phyloP scores from a whole-genome alignment of 2,888 invertebrate species.

The Craniophora ligustri region DNA sequence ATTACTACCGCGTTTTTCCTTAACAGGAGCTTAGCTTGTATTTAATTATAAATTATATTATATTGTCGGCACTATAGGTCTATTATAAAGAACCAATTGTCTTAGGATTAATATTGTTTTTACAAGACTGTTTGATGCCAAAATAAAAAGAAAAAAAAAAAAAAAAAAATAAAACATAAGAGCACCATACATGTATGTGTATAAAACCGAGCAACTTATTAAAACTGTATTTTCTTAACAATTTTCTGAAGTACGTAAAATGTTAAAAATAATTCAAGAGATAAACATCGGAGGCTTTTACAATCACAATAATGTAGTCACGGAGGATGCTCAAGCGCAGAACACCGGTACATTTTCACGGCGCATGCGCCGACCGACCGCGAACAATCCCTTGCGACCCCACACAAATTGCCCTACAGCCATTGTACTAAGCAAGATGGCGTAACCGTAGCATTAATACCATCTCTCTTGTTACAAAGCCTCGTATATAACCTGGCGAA shows the following conservation, averaged over 20 bases:
- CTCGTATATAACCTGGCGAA: slow-evolving; percentile 29
- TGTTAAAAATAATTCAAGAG: slow-evolving; percentile 7
- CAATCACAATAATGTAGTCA: slow-evolving; percentile 50
- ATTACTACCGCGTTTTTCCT: too few relatives aligned
- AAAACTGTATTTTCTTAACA: slow-evolving; percentile 8
- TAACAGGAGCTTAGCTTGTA: too few relatives aligned
- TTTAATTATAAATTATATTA: too few relatives aligned
- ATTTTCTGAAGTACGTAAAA: slow-evolving; percentile 13
- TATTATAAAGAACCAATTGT: too few relatives aligned
- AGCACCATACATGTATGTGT: too few relatives aligned
- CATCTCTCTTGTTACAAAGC: slow-evolving; percentile 37
- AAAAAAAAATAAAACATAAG: too few relatives aligned
- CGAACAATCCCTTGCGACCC: slow-evolving; percentile 61
- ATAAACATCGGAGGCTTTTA: slow-evolving; percentile 42
- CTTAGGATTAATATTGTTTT: too few relatives aligned
- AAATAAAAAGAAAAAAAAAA: too few relatives aligned
- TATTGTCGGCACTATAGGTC: too few relatives aligned
- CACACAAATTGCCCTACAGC: slow-evolving; percentile 61
- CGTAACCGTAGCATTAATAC: slow-evolving; percentile 64
- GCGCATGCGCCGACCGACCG: slow-evolving; percentile 54
- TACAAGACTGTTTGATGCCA: too few relatives aligned
- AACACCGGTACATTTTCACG: slow-evolving; percentile 68
- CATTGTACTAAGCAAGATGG: slow-evolving; percentile 74
- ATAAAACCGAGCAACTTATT: too few relatives aligned
- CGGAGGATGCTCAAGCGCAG: slow-evolving; percentile 46